Evolutionary conservation across 2,113 vertebrate species (phyloP).

Genomic region (Ctenomys sociabilis): DNA sequence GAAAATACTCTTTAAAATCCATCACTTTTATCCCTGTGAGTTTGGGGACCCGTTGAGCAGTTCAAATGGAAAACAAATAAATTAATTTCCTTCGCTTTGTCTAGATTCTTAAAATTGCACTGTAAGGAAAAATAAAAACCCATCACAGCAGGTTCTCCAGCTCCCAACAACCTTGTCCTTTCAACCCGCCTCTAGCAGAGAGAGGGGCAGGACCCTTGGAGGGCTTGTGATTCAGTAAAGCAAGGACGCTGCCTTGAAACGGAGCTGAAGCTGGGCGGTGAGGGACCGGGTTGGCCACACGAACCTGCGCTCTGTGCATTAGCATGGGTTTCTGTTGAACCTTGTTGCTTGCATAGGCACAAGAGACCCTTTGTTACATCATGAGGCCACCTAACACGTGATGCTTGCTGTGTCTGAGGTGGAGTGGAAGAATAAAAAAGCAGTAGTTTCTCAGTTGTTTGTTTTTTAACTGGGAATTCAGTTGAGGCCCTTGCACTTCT

Average conservation of each 20-base stretch:
- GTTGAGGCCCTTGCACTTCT: not conserved
- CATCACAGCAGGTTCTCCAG: slow-evolving; percentile 38
- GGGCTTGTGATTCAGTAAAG: slow-evolving; percentile 18
- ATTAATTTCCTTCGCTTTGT: slow-evolving; percentile 72
- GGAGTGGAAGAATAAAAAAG: not conserved
- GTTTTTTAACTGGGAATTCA: not conserved
- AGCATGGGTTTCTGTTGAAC: not conserved
- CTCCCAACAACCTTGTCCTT: slow-evolving; percentile 29
- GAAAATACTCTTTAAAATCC: slow-evolving; percentile 62
- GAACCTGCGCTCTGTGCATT: not conserved
- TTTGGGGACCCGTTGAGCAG: slow-evolving; percentile 57
- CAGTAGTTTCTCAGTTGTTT: too few relatives aligned
- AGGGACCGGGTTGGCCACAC: not conserved
- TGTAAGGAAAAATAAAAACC: slow-evolving; percentile 60
- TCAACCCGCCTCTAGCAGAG: slow-evolving; percentile 13
- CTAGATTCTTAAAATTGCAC: slow-evolving; percentile 53
- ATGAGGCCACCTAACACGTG: not conserved
- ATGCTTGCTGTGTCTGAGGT: not conserved
- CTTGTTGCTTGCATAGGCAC: not conserved
- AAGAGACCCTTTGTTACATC: not conserved
- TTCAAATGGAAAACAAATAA: slow-evolving; percentile 71
- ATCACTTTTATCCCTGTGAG: slow-evolving; percentile 65
- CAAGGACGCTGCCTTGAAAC: not conserved
- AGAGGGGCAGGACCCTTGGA: slow-evolving; percentile 7
- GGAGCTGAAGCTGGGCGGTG: not conserved